These are phyloP conservation scores for Peromyscus leucopus DNA, from an alignment of 2,113 vertebrate genomes.

Conservation along the genomic window DNA sequence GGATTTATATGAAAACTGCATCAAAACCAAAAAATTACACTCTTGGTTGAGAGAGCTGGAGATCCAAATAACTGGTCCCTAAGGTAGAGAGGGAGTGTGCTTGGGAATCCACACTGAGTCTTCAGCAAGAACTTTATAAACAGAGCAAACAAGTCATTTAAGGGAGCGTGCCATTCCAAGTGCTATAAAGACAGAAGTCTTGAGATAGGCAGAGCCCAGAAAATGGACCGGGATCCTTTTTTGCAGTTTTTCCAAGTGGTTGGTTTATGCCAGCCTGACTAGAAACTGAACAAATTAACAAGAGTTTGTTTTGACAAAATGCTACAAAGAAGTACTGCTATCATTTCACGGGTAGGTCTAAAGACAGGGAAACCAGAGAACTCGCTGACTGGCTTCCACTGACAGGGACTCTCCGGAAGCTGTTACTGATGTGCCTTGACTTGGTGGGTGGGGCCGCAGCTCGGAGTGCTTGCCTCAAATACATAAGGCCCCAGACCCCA, in stretches of 20 bases:
- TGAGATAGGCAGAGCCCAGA: constrained; percentile 61
- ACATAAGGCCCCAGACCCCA: background rate
- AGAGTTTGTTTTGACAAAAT: constrained; percentile 76
- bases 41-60: constrained; percentile 44
- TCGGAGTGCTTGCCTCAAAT: background rate
- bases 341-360: constrained; percentile 75
- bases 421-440: constrained; percentile 16
- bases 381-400: constrained; percentile 47
- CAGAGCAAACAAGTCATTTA: constrained; percentile 33
- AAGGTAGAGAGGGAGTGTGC: background rate
- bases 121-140: background rate
- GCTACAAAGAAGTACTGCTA: constrained; percentile 69
- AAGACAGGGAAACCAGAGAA: constrained; percentile 72
- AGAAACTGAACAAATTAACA: constrained; percentile 82
- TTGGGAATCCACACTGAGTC: constrained; percentile 19
- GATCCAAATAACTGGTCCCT: constrained; percentile 39
- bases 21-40: constrained; percentile 30
- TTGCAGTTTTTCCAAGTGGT: constrained; percentile 61
- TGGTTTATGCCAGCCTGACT: constrained; percentile 75
- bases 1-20: constrained; percentile 46
- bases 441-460: background rate
- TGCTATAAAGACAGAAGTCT: constrained; percentile 68
- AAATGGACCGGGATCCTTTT: constrained; percentile 51
- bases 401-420: constrained; percentile 63
- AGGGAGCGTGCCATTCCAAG: constrained; percentile 67